Percentiles rank a stretch among this genome's conserved stretches.
These are phyloP conservation scores for Drosophila barbarae DNA, from an alignment of 2,888 invertebrate species.

Conservation along the genomic window DNA sequence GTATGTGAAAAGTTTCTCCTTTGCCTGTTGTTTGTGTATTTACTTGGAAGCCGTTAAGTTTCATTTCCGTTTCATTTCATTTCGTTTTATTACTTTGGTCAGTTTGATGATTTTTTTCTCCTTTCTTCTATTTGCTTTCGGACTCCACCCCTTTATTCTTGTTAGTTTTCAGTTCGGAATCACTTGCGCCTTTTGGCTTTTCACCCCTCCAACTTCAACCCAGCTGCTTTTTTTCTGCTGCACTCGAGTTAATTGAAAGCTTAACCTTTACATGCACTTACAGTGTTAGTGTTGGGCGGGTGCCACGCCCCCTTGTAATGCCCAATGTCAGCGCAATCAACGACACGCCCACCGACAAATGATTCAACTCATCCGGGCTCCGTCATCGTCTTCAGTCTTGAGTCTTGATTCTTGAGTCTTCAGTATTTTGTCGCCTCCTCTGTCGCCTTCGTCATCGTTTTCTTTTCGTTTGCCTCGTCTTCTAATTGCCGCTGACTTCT, in stretches of 20 bases:
- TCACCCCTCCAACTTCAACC: neutral
- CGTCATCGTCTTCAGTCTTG: conserved; percentile 9
- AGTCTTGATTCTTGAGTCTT: conserved; percentile 7
- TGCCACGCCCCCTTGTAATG: conserved; percentile 39
- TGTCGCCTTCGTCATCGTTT: conserved; percentile 30
- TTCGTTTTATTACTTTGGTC: conserved; percentile 73
- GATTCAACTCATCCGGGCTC: conserved; percentile 47
- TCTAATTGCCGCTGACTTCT: conserved; percentile 64
- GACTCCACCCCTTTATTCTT: conserved; percentile 27
- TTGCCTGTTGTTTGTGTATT: conserved; percentile 70
- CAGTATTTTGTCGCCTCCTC: neutral
- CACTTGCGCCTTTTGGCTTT: conserved; percentile 14
- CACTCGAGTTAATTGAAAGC: conserved; percentile 62
- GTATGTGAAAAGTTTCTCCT: conserved; percentile 64
- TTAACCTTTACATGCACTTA: conserved; percentile 55
- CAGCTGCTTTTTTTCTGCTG: neutral
- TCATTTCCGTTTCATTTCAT: conserved; percentile 76
- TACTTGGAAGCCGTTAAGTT: conserved; percentile 72
- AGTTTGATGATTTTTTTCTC: conserved; percentile 44
- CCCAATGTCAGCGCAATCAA: conserved; percentile 44
- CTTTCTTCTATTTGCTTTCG: neutral
- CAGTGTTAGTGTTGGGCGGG: neutral
- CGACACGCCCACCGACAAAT: conserved; percentile 39
- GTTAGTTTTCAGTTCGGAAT: conserved; percentile 51
- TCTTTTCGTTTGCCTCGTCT: conserved; percentile 32